Conservation (phyloP, 2,113 vertebrate genomes). For the Dromiciops gliroides region DNA sequence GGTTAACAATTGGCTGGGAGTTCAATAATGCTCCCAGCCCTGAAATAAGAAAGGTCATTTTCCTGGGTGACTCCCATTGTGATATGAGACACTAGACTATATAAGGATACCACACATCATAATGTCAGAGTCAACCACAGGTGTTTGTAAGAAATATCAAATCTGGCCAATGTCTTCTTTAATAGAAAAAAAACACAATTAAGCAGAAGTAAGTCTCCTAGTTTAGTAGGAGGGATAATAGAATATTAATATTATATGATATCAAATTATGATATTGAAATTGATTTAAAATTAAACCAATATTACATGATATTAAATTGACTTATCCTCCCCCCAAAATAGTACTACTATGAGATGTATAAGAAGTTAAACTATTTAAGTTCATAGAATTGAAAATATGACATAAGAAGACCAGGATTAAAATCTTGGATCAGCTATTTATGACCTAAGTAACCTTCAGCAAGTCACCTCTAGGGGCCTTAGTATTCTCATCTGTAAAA, state of each 20-base stretch:
- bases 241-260: background rate
- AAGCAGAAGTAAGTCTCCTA: background rate
- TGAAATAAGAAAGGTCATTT: background rate
- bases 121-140: background rate
- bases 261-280: background rate
- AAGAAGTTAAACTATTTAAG: background rate
- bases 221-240: background rate
- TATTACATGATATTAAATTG: background rate
- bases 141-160: background rate
- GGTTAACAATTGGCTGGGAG: background rate
- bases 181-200: background rate
- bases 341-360: background rate
- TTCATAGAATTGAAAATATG: background rate
- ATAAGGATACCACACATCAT: background rate
- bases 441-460: background rate
- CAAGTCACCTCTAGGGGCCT: background rate
- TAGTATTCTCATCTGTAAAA: background rate
- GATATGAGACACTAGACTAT: background rate
- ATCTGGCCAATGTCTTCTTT: background rate
- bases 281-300: background rate
- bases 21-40: background rate
- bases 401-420: background rate
- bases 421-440: background rate
- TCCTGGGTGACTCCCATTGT: background rate
- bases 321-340: background rate